Evolutionary conservation across 2,113 vertebrate genomes (phyloP), one percentile per base, ranked within the genome.

Genomic region (Cercocebus atys): DNA sequence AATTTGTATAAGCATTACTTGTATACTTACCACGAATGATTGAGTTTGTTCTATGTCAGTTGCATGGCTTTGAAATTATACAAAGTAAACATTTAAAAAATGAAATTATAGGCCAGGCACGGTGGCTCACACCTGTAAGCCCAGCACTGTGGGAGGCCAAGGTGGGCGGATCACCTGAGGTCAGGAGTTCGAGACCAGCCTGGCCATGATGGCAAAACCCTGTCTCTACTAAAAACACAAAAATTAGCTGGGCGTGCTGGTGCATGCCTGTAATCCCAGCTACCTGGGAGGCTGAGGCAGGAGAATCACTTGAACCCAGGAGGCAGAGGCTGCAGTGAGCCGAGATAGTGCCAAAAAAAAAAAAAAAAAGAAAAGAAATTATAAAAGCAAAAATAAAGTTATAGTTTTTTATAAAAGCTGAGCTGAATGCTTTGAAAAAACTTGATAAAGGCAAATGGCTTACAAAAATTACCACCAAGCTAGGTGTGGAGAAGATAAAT

Each of bases 391-490:
- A 84, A 70, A 47, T n/a, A 32, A 43, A 78, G 50, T 73, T 90
- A 38, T 12, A 25, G 5, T 89, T 85, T 86, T 90, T 35, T 55
- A 81, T 50, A 85, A 88, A 92, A 89, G 11, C 43, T 88, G 72
- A 43, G n/a, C 6, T 82, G 40, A 93, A 90, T 73, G 38, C 76
- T 95, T 82, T 96, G 52, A 84, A 93, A 86, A 52, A 20, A 75
- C 25, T 7, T 27, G 13, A 70, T 50, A 90, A 96, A 82, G 43
- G 35, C 32, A 90, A 93, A 81, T 2, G 81, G 57, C n/a, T 92
- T 66, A 52, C 3, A 40, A 84, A 88, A 89, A 27, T 75, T 38
- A 43, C n/a, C 61, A 81, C 86, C 35, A 86, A 70, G 8, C 30
- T 57, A 90, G 22, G 11, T 68, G 30, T 61, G 7, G 66, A 30